Base-by-base conservation (phyloP, 2,888 invertebrate species). In the Drosophila multiciliata region DNA sequence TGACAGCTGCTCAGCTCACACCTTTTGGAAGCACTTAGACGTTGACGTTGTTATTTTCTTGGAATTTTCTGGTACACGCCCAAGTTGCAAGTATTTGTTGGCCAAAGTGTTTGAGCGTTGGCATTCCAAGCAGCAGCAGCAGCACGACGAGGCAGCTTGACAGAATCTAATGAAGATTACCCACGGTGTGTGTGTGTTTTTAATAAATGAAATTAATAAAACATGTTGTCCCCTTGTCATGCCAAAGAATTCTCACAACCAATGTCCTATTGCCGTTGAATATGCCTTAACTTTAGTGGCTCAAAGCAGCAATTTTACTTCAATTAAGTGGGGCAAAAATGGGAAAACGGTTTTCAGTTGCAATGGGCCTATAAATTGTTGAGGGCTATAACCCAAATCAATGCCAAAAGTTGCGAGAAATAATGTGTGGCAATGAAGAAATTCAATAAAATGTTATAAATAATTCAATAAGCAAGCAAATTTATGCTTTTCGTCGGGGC, bases 201-300 rank as follows among this genome's bases (percentile, higher is more conserved):
- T 90, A 87, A 82, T 82, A 90, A 90, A 90, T 87, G 78, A 87
- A 91, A 90, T 91, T 90, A 91, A 89, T 91, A 89, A 90, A 87
- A 85, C 75, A 88, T 87, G 80, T 82, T 83, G 54, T 72, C 48
- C 9, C 50, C 12, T 42, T 36, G 29, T 36, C 54, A 55, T 58
- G 62, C 55, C 40, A 15, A 50, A 32, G 66, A 45, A 61, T 58
- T 58, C 52, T 20, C 36, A 3, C 17, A 7, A 32, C 57, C 48
- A 8, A 15, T 17, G 20, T 33, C 35, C n/a, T 61, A 55, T 62
- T 57, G 60, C 57, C 52, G 26, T 3, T 20, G 65, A 11, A n/a
- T 33, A 62, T 42, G 40, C 26, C 33, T 71, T 53, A 32, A 59
- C 26, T 64, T 60, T 49, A 40, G 63, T 52, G 48, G 55, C 52